A percentile compares a stretch with the other conserved stretches of the same genome.
Evolutionary conservation across 1,140 invertebrate species (phyloP).

Genomic region (Drosophila setifemur): DNA sequence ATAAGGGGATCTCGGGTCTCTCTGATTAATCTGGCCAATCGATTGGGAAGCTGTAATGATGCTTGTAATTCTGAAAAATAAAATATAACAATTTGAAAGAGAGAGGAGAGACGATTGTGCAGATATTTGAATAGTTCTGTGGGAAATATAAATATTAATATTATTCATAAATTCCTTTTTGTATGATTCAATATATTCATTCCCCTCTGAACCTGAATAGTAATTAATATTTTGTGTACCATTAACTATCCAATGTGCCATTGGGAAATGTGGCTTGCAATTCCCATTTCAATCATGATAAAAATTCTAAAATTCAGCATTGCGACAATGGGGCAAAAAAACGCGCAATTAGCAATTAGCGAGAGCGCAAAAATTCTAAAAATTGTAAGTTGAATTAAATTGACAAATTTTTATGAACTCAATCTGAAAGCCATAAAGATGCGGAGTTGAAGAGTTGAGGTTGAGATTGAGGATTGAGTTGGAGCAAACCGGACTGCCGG

Average conservation of each 20-base stretch:
- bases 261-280: slow-evolving; percentile 37
- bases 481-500: slow-evolving; percentile 23
- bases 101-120: too few relatives aligned
- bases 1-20: slow-evolving; percentile 1
- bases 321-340: slow-evolving; percentile 27
- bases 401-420: slow-evolving; percentile 77
- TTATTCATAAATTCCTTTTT: too few relatives aligned
- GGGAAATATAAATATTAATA: too few relatives aligned
- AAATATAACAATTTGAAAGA: too few relatives aligned
- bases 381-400: slow-evolving; percentile 75
- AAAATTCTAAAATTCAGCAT: slow-evolving; percentile 60
- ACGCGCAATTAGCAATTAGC: slow-evolving; percentile 22
- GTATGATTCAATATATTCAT: too few relatives aligned
- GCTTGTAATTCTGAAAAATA: too few relatives aligned
- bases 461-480: background rate
- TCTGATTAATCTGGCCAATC: background rate
- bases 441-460: background rate
- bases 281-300: slow-evolving; percentile 75
- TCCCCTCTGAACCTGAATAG: too few relatives aligned
- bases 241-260: slow-evolving; percentile 28
- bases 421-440: slow-evolving; percentile 41
- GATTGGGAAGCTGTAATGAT: background rate
- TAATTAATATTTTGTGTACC: too few relatives aligned
- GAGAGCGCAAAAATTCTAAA: slow-evolving; percentile 56
- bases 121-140: too few relatives aligned